Evolutionary conservation across 2,113 vertebrate genomes (phyloP).

Genomic region (Oncorhynchus masou): DNA sequence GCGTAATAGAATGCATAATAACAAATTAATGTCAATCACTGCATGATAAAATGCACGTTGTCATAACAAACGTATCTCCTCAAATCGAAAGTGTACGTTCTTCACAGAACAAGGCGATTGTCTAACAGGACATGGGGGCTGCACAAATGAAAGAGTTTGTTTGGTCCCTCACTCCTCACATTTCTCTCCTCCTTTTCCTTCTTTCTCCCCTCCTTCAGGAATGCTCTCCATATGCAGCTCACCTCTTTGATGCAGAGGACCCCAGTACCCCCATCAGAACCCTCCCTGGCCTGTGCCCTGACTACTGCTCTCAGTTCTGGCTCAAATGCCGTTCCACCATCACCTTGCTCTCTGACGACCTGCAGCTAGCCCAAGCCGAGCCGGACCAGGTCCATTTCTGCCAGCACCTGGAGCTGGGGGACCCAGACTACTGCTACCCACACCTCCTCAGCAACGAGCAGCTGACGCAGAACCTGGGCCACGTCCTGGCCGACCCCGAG

Average conservation of each 20-base stretch:
- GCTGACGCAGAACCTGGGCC: constrained; percentile 84
- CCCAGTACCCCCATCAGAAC: constrained; percentile 80
- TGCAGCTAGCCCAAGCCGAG: constrained; percentile 63
- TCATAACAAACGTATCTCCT: background rate
- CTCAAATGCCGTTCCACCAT: constrained; percentile 77
- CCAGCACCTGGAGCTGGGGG: constrained; percentile 78
- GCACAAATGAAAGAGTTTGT: background rate
- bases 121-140: background rate
- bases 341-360: constrained; percentile 74
- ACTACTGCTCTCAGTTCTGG: constrained; percentile 85
- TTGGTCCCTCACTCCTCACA: background rate
- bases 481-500: constrained; percentile 70
- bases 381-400: constrained; percentile 76
- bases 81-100: background rate
- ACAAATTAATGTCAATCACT: background rate
- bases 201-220: constrained; percentile 69
- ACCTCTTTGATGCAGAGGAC: constrained; percentile 91
- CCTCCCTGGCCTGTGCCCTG: constrained; percentile 88
- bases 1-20: background rate
- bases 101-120: background rate
- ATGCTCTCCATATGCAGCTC: constrained; percentile 93
- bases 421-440: constrained; percentile 92
- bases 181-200: background rate
- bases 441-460: constrained; percentile 76
- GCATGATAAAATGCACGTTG: background rate